These are phyloP conservation scores for Vespertilio murinus DNA, from an alignment of 2,797 vertebrate genomes.

Conservation along the genomic window DNA sequence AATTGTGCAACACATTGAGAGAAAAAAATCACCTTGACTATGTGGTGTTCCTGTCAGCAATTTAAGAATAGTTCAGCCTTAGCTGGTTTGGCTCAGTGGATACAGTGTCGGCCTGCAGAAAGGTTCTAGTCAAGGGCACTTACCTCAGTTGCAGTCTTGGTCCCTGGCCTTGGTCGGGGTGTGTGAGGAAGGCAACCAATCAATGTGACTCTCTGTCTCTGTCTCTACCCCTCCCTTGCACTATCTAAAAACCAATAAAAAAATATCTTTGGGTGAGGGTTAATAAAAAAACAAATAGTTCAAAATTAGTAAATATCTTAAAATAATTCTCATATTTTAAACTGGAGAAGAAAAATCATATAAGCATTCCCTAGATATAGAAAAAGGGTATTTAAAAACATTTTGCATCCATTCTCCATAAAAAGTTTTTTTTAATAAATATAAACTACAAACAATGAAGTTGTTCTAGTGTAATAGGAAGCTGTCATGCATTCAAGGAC, in stretches of 20 bases:
- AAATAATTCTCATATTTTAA: conserved; percentile 3
- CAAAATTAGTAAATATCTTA: background rate
- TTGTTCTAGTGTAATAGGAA: background rate
- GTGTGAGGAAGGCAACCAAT: too few relatives aligned
- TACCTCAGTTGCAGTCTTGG: too few relatives aligned
- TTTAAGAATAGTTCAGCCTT: too few relatives aligned
- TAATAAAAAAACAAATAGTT: background rate
- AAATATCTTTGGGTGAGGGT: too few relatives aligned
- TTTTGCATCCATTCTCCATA: background rate
- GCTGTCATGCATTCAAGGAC: background rate
- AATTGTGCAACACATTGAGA: background rate
- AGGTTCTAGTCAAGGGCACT: too few relatives aligned
- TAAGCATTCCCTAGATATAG: background rate
- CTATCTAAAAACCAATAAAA: too few relatives aligned
- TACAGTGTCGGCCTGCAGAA: too few relatives aligned
- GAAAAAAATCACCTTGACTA: background rate
- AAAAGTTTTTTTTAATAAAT: background rate
- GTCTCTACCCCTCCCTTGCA: too few relatives aligned
- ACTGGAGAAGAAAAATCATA: background rate
- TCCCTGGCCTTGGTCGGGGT: too few relatives aligned
- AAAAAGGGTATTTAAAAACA: background rate
- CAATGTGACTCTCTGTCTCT: too few relatives aligned
- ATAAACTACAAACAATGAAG: background rate
- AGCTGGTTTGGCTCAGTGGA: too few relatives aligned
- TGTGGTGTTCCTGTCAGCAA: background rate